These are phyloP conservation scores for Mamestra configurata DNA, from an alignment of 1,140 invertebrate species.

Conservation along the genomic window DNA sequence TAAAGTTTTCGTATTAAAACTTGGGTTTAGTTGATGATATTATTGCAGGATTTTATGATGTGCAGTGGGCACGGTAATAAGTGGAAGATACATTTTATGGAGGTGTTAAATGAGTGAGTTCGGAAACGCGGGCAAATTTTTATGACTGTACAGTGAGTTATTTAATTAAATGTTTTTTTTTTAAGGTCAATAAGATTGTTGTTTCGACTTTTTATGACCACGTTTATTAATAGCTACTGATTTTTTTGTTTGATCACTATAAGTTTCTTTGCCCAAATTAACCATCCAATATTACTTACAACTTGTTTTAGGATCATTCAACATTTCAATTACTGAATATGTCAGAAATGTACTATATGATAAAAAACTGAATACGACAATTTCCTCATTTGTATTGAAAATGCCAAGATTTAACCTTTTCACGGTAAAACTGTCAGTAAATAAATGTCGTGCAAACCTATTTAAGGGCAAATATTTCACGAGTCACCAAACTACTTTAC, in stretches of 20 bases:
- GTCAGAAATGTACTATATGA: neutral
- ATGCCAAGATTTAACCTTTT: neutral
- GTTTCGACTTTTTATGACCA: neutral
- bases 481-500: conserved; percentile 34
- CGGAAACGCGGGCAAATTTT: conserved; percentile 8
- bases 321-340: too few relatives aligned
- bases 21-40: conserved; percentile 39
- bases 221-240: neutral
- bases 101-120: conserved; percentile 27
- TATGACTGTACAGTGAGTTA: neutral
- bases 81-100: conserved; percentile 32
- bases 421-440: conserved; percentile 17
- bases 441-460: conserved; percentile 3
- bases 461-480: conserved; percentile 19
- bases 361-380: neutral
- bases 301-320: too few relatives aligned
- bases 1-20: conserved; percentile 53
- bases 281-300: too few relatives aligned
- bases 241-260: neutral
- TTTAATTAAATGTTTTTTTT: neutral
- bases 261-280: too few relatives aligned
- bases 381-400: neutral
- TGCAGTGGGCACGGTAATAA: conserved; percentile 27
- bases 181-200: neutral
- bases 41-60: conserved; percentile 37